These are phyloP conservation scores for Amblyornis subalaris DNA, from an alignment of 2,113 vertebrate genomes.

Conservation along the genomic window DNA sequence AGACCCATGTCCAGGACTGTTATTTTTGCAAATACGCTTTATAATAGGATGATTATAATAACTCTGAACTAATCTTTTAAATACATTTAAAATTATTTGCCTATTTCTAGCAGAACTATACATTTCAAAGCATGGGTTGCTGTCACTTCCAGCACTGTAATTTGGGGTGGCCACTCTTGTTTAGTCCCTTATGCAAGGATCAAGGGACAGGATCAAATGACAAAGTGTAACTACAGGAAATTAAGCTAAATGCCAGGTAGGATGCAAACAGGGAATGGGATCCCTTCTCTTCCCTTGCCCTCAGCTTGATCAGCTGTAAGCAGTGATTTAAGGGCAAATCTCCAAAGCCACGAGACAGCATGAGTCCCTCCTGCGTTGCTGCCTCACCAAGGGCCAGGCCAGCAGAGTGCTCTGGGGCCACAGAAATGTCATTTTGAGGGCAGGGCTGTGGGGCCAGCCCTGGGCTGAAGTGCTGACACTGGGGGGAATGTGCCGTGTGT, in stretches of 20 bases:
- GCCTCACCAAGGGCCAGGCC: neutral
- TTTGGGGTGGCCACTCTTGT: neutral
- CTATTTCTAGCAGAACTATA: neutral
- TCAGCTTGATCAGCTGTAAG: rapidly evolving
- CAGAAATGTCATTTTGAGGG: neutral
- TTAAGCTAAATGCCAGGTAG: neutral
- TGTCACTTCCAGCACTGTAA: neutral
- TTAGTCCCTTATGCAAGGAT: neutral
- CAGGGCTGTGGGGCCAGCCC: neutral
- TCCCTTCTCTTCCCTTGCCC: neutral
- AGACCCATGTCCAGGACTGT: neutral
- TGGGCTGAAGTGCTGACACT: neutral
- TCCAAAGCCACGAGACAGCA: neutral
- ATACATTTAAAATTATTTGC: neutral
- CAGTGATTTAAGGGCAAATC: neutral
- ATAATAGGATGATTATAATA: neutral
- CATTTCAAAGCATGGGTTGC: neutral
- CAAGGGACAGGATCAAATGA: neutral
- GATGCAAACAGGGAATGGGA: neutral
- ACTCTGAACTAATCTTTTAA: neutral
- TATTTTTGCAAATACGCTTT: neutral
- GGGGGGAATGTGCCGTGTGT: rapidly evolving
- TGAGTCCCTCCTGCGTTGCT: rapidly evolving
- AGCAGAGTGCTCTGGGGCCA: neutral
- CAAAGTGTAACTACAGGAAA: neutral